A percentile compares a stretch with the other conserved stretches of the same genome.
Conservation (phyloP, 2,797 vertebrate species). For the Sparus aurata region DNA sequence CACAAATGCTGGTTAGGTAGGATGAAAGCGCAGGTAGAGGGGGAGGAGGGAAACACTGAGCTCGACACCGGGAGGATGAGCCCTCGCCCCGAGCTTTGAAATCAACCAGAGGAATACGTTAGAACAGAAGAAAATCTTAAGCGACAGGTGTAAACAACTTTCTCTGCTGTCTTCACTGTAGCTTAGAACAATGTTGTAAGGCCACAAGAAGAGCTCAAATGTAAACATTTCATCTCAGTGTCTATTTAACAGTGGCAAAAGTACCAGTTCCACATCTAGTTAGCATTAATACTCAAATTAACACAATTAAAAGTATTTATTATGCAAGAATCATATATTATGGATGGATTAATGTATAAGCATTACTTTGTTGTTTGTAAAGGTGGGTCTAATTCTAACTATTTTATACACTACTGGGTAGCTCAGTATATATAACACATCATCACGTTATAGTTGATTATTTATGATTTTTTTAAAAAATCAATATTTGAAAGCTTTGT, state of each 20-base stretch:
- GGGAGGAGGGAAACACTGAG: constrained; percentile 29
- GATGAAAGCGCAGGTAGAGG: constrained; percentile 54
- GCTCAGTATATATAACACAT: too few species aligned
- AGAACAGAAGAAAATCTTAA: not conserved
- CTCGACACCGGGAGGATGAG: constrained; percentile 27
- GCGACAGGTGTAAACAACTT: not conserved
- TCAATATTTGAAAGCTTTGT: too few species aligned
- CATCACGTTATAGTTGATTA: too few species aligned
- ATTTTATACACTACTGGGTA: too few species aligned
- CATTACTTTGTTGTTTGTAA: too few species aligned
- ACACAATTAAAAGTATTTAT: not conserved
- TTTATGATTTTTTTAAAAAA: too few species aligned
- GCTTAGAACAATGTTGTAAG: not conserved
- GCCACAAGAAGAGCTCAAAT: not conserved
- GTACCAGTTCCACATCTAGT: not conserved
- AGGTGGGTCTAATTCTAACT: too few species aligned
- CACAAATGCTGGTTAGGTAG: not conserved
- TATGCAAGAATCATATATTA: too few species aligned
- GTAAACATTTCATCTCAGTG: not conserved
- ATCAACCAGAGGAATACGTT: constrained; percentile 28
- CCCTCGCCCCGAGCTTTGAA: constrained; percentile 11
- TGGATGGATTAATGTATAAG: too few species aligned
- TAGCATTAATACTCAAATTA: too few species aligned
- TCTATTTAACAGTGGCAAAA: not conserved
- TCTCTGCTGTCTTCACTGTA: constrained; percentile 2